Evolutionary conservation across 30 jellyfish, hydroid and myxozoan genomes (phyloP), one percentile per base, ranked within the genome.

Genomic region (Aurelia aurita): DNA sequence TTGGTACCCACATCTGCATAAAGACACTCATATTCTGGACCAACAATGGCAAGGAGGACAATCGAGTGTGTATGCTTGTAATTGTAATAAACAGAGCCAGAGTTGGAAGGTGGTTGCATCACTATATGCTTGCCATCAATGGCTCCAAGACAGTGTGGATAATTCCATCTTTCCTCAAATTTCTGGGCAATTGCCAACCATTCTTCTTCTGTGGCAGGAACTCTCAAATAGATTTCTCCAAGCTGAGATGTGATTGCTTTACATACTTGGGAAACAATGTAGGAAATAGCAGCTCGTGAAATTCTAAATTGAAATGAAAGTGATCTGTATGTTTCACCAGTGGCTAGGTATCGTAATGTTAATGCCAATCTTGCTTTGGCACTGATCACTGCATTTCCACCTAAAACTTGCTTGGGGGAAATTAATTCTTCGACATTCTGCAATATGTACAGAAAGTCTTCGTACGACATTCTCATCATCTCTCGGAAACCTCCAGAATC

Each of bases 1-100:
- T n/a, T n/a, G n/a, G n/a, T n/a, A n/a, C n/a, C n/a, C n/a, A n/a
- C n/a, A n/a, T n/a, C n/a, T 7, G 93, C 79, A 83, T 68, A 83
- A 23, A 83, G 62, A 58, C 87, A 70, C 53, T 83, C 93, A 83
- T 68, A 70, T 10, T 49, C 61, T 49, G 13, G 39, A 10, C 87
- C 87, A 29, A 20, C 87, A 26, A 74, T 55, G n/a, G 84, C 84
- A 9, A 27, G 12, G 16, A 49, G 61, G 19, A 49, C 75, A 68
- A 68, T 68, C 14, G 29, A 68, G 67, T 68, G 20, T 13, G 80
- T 32, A n/a, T 14, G 32, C 72, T 71, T 32, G 29, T 45, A 71
- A 49, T 49, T 49, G 61, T n/a, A n/a, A n/a, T n/a, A n/a, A n/a
- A n/a, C n/a, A n/a, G n/a, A n/a, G n/a, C n/a, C n/a, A n/a, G n/a